Conservation (phyloP, 2,888 invertebrate genomes). For the Lithosia quadra region DNA sequence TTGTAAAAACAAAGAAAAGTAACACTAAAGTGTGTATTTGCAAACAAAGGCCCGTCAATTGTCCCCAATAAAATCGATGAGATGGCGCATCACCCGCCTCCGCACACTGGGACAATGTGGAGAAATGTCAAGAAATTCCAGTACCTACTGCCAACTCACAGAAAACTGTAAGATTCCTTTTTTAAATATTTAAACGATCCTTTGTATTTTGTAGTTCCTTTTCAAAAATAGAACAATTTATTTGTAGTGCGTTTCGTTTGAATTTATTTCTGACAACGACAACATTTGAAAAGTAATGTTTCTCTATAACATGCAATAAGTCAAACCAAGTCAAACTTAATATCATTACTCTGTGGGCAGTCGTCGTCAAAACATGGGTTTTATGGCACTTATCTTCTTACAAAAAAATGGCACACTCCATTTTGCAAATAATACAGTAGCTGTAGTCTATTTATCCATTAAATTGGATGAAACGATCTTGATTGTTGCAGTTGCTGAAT, state of each 20-base stretch:
- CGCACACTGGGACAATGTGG: constrained; percentile 67
- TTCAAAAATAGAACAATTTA: constrained; percentile 44
- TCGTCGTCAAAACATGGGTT: constrained; percentile 71
- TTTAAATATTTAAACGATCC: constrained; percentile 40
- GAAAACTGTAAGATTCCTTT: constrained; percentile 60
- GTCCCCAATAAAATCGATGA: constrained; percentile 77
- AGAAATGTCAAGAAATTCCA: constrained; percentile 66
- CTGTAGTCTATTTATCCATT: constrained; percentile 22
- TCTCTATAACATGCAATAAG: constrained; percentile 18
- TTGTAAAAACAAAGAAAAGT: constrained; percentile 55
- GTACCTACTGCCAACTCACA: constrained; percentile 30
- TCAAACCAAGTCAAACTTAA: constrained; percentile 58
- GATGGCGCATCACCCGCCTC: constrained; percentile 65
- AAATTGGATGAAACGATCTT: constrained; percentile 29
- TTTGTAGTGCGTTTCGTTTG: constrained; percentile 41
- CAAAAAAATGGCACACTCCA: constrained; percentile 35
- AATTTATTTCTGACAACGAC: constrained; percentile 16
- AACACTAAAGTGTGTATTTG: constrained; percentile 66
- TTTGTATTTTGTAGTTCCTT: constrained; percentile 41
- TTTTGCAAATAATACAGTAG: constrained; percentile 32
- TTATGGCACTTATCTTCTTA: constrained; percentile 42
- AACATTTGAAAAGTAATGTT: neutral
- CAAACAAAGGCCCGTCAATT: constrained; percentile 79
- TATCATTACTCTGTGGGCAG: constrained; percentile 67
- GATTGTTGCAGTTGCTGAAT: constrained; percentile 14